Evolutionary conservation across 2,888 invertebrate genomes (phyloP), one percentile per base, ranked within the genome.

Genomic region (Beris morrisii): DNA sequence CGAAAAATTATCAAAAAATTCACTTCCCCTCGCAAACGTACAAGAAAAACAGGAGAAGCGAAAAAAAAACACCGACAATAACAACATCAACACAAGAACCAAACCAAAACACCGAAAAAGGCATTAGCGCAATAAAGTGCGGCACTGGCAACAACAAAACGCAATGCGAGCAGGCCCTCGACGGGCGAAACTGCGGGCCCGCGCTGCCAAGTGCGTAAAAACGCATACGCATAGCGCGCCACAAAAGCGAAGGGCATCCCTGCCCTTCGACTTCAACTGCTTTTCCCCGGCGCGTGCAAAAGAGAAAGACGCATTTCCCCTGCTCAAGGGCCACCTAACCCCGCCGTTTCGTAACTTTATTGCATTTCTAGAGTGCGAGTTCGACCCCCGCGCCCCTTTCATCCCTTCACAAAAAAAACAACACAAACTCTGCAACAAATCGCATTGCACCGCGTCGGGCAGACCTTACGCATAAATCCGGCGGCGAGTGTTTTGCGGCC

Each of bases 1-100:
- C 57, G 67, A 66, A 64, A 61, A 69, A 66, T 69, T 64, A 66
- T 59, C 66, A 66, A 69, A 69, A 56, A 58, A 64, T 52, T 61
- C 65, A 63, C 56, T 69, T 69, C 69, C 65, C 69, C 69, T 64
- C 58, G 64, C 50, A 52, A 50, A 54, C 61, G 13, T 48, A 46
- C 30, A 7, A 4, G 4, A 22, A 45, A 22, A 58, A 28, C 58
- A 43, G 45, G 44, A 57, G 46, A 58, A 58, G 44, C 22, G 45
- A 45, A 30, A 9, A 44, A 15, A 12, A 13, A 28, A 22, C 13
- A 12, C 31, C 46, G 53, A 28, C n/a, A 48, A 12, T 1, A 45
- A n/a, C 30, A 53, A 53, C 53, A 53, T 3, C 30, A 22, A 28
- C 31, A 28, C 15, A 15, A 53, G 28, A 28, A 28, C 22, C 3